Conservation (phyloP, 92 coral and sea anemone species). For the Zoanthus gigantus region DNA sequence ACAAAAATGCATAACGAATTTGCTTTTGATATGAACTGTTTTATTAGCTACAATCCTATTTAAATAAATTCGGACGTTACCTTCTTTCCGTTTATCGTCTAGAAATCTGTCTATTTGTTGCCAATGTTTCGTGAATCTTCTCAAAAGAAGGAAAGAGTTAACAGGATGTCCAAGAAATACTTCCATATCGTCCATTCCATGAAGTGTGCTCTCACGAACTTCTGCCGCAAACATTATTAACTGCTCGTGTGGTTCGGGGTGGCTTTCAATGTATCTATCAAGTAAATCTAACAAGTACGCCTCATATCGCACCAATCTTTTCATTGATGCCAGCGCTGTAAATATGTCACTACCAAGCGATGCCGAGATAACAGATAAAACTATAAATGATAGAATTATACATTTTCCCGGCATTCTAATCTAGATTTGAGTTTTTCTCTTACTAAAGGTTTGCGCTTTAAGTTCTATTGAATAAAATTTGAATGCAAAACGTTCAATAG, state of each 20-base stretch:
- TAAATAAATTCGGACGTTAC: slow-evolving; percentile 20
- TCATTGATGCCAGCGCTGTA: slow-evolving; percentile 52
- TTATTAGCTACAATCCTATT: no score
- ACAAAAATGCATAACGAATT: neutral
- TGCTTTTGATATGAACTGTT: neutral
- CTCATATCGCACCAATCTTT: slow-evolving; percentile 83
- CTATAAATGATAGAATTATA: neutral
- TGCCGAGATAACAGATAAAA: slow-evolving; percentile 4
- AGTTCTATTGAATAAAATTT: neutral
- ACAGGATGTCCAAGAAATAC: slow-evolving; percentile 89
- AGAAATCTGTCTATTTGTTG: slow-evolving; percentile 69
- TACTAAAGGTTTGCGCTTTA: neutral
- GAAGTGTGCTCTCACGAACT: slow-evolving; percentile 31
- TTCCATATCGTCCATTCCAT: slow-evolving; percentile 69
- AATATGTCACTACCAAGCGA: slow-evolving; percentile 11
- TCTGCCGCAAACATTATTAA: slow-evolving; percentile 55
- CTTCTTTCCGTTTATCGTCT: slow-evolving; percentile 58
- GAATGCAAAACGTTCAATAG: neutral
- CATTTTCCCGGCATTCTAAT: slow-evolving; percentile 1
- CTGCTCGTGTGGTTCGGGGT: slow-evolving; percentile 53
- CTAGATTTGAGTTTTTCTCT: neutral
- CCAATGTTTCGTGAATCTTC: slow-evolving; percentile 87
- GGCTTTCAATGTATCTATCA: slow-evolving; percentile 62
- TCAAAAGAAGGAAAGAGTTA: slow-evolving; percentile 76
- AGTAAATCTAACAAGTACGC: slow-evolving; percentile 60